phyloP scores from a whole-genome alignment of 2,797 vertebrate genomes.

The Saguinus oedipus region DNA sequence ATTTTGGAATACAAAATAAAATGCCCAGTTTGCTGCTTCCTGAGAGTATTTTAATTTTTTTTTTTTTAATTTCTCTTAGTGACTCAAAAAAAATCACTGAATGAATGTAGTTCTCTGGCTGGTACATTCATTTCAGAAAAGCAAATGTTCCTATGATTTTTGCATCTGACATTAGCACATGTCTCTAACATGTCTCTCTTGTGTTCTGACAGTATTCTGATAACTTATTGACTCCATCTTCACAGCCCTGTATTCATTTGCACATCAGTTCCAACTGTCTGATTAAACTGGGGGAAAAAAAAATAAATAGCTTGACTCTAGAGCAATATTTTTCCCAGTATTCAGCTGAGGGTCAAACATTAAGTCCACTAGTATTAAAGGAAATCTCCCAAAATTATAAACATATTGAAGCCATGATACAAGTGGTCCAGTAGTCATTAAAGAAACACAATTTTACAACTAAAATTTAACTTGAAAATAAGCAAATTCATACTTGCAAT shows the following conservation, averaged over 20 bases:
- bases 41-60: background rate
- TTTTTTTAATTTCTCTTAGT: background rate
- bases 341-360: background rate
- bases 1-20: constrained; percentile 11
- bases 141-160: background rate
- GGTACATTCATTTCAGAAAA: background rate
- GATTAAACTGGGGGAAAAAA: background rate
- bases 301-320: background rate
- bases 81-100: background rate
- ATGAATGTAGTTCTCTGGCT: background rate
- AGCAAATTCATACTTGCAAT: background rate
- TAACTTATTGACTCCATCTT: background rate
- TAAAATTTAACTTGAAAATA: constrained; percentile 51
- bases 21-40: background rate
- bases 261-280: background rate
- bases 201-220: background rate
- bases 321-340: background rate
- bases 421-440: background rate
- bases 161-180: background rate
- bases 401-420: background rate
- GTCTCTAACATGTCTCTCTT: background rate
- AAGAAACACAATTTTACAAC: background rate
- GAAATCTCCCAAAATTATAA: background rate
- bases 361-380: background rate
- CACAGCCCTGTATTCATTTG: background rate